These are phyloP conservation scores for Vombatus ursinus DNA, from an alignment of 2,113 vertebrate species.

Conservation along the genomic window DNA sequence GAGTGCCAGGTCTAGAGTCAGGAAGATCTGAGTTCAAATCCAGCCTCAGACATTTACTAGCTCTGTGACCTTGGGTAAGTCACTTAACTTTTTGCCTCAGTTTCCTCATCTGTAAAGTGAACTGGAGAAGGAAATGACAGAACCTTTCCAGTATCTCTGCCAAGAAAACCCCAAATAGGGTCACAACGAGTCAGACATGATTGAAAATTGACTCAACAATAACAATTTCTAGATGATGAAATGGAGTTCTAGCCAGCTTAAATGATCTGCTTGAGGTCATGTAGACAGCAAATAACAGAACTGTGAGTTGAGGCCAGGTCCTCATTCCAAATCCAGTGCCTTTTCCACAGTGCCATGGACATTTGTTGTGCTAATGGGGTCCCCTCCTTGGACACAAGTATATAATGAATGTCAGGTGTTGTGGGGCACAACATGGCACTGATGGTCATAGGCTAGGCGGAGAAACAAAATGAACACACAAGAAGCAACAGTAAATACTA, in stretches of 20 bases:
- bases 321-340: not conserved
- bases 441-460: not conserved
- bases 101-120: not conserved
- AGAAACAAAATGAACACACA: not conserved
- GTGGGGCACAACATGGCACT: not conserved
- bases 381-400: not conserved
- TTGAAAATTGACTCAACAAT: not conserved
- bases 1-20: not conserved
- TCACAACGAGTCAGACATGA: not conserved
- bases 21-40: not conserved
- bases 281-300: not conserved
- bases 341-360: not conserved
- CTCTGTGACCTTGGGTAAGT: not conserved
- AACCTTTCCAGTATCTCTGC: not conserved
- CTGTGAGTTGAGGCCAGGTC: not conserved
- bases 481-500: not conserved
- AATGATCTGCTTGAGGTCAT: not conserved
- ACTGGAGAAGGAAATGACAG: not conserved
- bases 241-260: not conserved
- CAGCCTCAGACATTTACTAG: not conserved
- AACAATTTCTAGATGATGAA: not conserved
- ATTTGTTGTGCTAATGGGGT: not conserved
- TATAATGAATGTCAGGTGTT: slow-evolving; percentile 17
- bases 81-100: not conserved
- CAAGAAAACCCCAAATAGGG: not conserved